phyloP scores from a whole-genome alignment of 2,113 vertebrate genomes.

The Odocoileus hemionus region DNA sequence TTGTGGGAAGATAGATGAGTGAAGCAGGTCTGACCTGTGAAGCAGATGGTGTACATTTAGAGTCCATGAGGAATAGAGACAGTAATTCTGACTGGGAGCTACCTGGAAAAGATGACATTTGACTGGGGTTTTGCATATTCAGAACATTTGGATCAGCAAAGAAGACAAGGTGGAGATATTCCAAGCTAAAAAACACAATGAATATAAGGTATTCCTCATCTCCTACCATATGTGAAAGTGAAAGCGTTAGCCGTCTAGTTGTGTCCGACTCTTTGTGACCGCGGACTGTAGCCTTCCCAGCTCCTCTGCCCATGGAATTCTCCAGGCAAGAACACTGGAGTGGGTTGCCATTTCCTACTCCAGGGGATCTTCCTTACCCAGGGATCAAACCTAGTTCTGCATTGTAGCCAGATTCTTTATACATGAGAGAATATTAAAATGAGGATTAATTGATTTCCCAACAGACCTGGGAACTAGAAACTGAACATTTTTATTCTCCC shows the following conservation, averaged over 20 bases:
- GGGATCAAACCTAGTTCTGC: background rate
- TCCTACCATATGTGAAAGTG: background rate
- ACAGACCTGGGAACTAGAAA: background rate
- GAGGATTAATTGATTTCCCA: background rate
- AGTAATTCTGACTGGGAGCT: background rate
- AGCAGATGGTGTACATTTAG: background rate
- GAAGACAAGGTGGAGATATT: background rate
- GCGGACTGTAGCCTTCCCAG: background rate
- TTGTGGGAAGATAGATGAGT: background rate
- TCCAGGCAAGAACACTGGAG: background rate
- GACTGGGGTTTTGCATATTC: background rate
- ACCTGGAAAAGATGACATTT: background rate
- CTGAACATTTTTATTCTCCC: background rate
- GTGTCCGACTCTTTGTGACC: background rate
- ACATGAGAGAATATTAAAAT: background rate
- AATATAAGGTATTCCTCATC: background rate
- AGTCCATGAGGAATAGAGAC: background rate
- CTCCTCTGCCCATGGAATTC: background rate
- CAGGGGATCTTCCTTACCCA: background rate
- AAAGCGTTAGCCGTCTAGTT: background rate
- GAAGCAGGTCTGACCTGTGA: background rate
- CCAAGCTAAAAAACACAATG: background rate
- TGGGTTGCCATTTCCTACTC: background rate
- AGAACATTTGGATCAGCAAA: background rate
- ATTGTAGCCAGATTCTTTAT: background rate